Evolutionary conservation across 1,140 invertebrate species (phyloP), one percentile per base, ranked within the genome.

Genomic region (Zaprionus lachaisei): DNA sequence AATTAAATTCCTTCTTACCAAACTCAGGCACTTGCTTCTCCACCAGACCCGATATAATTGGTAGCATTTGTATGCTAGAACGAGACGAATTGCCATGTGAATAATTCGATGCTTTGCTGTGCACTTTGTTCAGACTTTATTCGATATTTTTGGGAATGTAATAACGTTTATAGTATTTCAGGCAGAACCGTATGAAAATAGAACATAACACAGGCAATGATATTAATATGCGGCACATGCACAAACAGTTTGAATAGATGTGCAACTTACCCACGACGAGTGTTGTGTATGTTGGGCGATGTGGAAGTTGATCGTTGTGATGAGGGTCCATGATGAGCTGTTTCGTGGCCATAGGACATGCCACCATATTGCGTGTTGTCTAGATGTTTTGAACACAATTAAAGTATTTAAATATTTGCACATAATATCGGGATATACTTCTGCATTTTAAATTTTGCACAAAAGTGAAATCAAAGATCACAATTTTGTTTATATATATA

Each of bases 21-120:
- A 93, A 91, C 58, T 92, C 91, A 0, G 91, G 81, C 54, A 90
- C 80, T 60, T 93, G 92, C 37, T 93, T 93, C 57, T 93, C 92
- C 34, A 93, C 92, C 17, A 93, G 77, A 37, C 89, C 89, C 2
- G 92, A 93, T 26, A 93, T 93, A 69, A 93, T 93, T 60, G 92
- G 92, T 78, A 93, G 68, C 92, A 93, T 93, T 83, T 93, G 92
- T 62, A 93, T 92, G 77, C 92, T 93, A 65, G 92, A 93, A 85
- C 91, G 91, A 82, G 92, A 92, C 60, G 92, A 93, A 87, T 92
- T 92, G 63, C 91, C 91, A 82, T 92, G 91, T 91, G 91, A 92
- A 90, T 79, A 91, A 78, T 90, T 90, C 72, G 91, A 92, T 31
- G 79, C 74, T 79, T 92, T 92, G 81, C 87, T 92, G 71, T 86